phyloP scores from a whole-genome alignment of 2,888 invertebrate genomes.

The Xanthorhoe spadicearia region DNA sequence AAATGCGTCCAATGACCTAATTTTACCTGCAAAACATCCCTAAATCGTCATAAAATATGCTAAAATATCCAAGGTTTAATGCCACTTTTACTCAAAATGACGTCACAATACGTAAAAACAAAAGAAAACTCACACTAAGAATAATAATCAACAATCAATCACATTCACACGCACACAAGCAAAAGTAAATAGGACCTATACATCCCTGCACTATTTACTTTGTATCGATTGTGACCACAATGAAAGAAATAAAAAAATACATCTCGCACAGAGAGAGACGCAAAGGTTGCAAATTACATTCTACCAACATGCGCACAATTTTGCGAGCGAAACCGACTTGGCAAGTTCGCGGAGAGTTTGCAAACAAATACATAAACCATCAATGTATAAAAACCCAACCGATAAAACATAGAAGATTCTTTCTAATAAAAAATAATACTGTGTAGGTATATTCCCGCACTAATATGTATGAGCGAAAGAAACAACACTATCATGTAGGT shows the following conservation, averaged over 20 bases:
- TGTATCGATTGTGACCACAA: slow-evolving; percentile 55
- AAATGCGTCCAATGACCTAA: slow-evolving; percentile 21
- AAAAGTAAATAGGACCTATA: slow-evolving; percentile 48
- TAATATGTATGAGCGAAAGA: slow-evolving; percentile 26
- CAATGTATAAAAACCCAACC: slow-evolving; percentile 22
- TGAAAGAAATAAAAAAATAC: slow-evolving; percentile 51
- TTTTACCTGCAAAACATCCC: slow-evolving; percentile 8
- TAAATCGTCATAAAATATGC: background rate
- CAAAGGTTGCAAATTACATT: slow-evolving; percentile 58
- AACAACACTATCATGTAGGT: slow-evolving; percentile 28
- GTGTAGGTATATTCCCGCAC: slow-evolving; percentile 28
- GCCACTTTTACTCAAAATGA: slow-evolving; percentile 8
- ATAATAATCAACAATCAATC: slow-evolving; percentile 43
- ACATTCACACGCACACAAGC: slow-evolving; percentile 52
- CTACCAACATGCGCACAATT: slow-evolving; percentile 58
- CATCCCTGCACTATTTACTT: slow-evolving; percentile 49
- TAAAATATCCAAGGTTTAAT: background rate
- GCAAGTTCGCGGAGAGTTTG: slow-evolving; percentile 64
- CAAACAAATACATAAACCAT: slow-evolving; percentile 55
- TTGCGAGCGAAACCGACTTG: slow-evolving; percentile 56
- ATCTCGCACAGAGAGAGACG: slow-evolving; percentile 39
- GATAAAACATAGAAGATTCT: slow-evolving; percentile 54
- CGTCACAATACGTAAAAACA: slow-evolving; percentile 32
- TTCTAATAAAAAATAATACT: slow-evolving; percentile 37
- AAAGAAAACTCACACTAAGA: slow-evolving; percentile 44